phyloP scores from a whole-genome alignment of 2,888 invertebrate genomes.

The Andrena haemorrhoa region DNA sequence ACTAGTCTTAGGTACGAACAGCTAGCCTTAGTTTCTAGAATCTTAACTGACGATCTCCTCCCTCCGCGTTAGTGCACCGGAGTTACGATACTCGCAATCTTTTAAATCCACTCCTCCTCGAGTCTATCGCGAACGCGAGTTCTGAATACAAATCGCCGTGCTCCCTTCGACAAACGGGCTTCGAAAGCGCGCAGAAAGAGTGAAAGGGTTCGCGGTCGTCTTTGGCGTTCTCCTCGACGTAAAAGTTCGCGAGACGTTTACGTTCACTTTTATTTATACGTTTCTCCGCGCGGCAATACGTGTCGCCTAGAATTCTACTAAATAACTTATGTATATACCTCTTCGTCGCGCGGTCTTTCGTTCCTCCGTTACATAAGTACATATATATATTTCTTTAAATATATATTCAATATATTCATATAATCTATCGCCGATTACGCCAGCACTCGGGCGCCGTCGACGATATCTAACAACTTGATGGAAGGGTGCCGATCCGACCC shows the following conservation, averaged over 20 bases:
- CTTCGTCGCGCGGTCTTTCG: constrained; percentile 59
- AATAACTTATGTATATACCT: constrained; percentile 74
- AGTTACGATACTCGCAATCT: constrained; percentile 12
- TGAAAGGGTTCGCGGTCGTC: constrained; percentile 46
- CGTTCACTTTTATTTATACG: constrained; percentile 68
- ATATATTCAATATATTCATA: constrained; percentile 61
- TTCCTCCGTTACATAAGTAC: constrained; percentile 59
- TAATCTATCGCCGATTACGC: constrained; percentile 56
- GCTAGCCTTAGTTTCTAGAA: constrained; percentile 41
- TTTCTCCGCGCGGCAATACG: constrained; percentile 65
- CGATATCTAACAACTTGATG: constrained; percentile 70
- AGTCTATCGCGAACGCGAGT: constrained; percentile 37
- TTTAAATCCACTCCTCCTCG: not conserved
- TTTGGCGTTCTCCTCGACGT: constrained; percentile 55
- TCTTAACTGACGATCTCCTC: constrained; percentile 23
- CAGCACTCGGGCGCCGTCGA: constrained; percentile 45
- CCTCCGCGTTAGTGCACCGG: not conserved
- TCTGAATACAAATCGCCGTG: constrained; percentile 56
- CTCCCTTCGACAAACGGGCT: constrained; percentile 35
- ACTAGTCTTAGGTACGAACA: not conserved
- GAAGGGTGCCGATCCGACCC: constrained; percentile 64
- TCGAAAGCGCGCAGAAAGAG: constrained; percentile 26
- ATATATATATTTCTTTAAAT: constrained; percentile 50
- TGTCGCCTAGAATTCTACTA: constrained; percentile 77
- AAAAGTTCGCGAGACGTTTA: constrained; percentile 56